These are phyloP conservation scores for Apistogramma diplotaenia DNA, from an alignment of 2,113 vertebrate genomes.

Conservation along the genomic window DNA sequence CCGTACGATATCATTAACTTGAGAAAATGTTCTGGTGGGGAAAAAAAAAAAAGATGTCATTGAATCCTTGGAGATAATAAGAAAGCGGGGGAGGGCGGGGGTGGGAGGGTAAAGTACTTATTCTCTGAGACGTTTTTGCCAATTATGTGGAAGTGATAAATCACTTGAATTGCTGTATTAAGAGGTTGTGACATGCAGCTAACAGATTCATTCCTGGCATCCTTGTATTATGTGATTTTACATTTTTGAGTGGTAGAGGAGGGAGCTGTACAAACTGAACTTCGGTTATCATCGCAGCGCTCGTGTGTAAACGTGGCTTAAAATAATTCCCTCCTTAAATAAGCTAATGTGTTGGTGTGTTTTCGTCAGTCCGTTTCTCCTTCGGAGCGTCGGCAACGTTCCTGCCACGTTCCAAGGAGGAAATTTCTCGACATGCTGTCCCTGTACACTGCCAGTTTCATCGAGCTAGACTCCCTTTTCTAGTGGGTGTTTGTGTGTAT, in stretches of 20 bases:
- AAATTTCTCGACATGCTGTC: conserved; percentile 43
- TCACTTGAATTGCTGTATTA: conserved; percentile 44
- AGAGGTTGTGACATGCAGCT: conserved; percentile 56
- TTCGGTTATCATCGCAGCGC: conserved; percentile 53
- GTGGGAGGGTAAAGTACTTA: conserved; percentile 11
- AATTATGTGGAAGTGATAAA: conserved; percentile 42
- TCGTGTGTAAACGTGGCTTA: conserved; percentile 51
- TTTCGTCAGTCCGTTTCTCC: conserved; percentile 42
- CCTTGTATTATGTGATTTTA: conserved; percentile 40
- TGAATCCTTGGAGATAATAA: conserved; percentile 12
- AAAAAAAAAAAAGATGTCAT: conserved; percentile 6
- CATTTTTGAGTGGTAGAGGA: conserved; percentile 26
- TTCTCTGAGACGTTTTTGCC: conserved; percentile 34
- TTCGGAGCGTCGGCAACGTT: conserved; percentile 39
- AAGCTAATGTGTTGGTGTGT: conserved; percentile 50
- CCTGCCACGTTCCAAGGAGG: conserved; percentile 52
- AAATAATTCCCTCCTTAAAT: conserved; percentile 49
- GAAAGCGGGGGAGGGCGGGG: conserved; percentile 15
- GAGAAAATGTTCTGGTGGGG: conserved; percentile 26
- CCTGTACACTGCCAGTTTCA: conserved; percentile 62
- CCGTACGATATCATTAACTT: conserved; percentile 59
- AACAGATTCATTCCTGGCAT: conserved; percentile 57
- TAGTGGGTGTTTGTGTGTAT: conserved; percentile 47
- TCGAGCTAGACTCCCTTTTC: conserved; percentile 45
- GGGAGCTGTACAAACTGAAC: conserved; percentile 52